Percentiles rank a stretch among this genome's conserved stretches.
phyloP scores from a whole-genome alignment of 2,113 vertebrate species.

The Gallinago jamesoni region DNA sequence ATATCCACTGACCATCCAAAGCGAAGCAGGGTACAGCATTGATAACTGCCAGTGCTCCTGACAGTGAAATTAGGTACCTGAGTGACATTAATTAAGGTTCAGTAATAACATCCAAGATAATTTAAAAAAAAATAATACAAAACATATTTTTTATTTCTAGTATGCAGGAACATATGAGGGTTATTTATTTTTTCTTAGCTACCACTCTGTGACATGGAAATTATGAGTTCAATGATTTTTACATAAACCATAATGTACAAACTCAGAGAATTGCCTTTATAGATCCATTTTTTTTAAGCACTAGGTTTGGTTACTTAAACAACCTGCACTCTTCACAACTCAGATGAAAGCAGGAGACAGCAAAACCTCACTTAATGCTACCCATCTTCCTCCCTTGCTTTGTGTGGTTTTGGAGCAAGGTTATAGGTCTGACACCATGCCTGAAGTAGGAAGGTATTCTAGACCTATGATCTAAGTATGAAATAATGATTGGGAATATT shows the following conservation, averaged over 20 bases:
- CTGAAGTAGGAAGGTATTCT: neutral
- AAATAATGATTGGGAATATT: conserved; percentile 29
- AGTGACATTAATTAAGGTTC: conserved; percentile 66
- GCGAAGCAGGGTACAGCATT: conserved; percentile 98
- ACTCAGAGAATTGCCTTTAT: neutral
- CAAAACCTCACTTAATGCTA: neutral
- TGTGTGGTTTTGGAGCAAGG: neutral
- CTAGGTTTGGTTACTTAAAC: neutral
- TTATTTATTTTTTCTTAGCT: neutral
- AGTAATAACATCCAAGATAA: neutral
- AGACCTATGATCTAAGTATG: conserved; percentile 24
- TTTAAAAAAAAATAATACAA: neutral
- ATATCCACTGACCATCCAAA: conserved; percentile 97
- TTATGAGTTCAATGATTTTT: neutral
- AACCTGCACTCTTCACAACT: neutral
- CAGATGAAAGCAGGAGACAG: neutral
- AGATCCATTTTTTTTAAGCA: neutral
- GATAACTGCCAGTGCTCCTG: conserved; percentile 93
- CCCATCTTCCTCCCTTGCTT: neutral
- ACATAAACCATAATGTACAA: neutral
- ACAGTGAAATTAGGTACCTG: conserved; percentile 95
- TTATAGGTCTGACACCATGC: neutral
- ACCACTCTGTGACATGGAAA: neutral
- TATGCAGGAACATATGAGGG: neutral
- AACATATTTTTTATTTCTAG: neutral